These are phyloP conservation scores for Melitaea cinxia DNA, from an alignment of 1,140 invertebrate species.

Conservation along the genomic window DNA sequence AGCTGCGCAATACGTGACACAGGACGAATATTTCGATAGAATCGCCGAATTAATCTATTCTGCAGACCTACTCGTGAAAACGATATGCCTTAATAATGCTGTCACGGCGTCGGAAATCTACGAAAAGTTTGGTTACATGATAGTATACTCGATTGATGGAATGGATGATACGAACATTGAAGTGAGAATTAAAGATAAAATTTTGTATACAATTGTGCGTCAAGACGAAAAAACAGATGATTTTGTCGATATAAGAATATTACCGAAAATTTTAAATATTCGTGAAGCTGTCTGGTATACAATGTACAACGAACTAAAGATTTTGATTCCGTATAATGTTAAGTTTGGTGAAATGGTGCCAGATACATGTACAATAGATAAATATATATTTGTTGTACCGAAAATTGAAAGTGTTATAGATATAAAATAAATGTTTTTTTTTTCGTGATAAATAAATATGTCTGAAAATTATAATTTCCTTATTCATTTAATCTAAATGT, in stretches of 20 bases:
- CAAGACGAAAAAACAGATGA: conserved; percentile 2
- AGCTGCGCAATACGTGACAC: background rate
- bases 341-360: background rate
- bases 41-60: background rate
- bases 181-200: conserved; percentile 15
- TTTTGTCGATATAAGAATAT: conserved; percentile 15
- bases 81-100: background rate
- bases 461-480: too few species aligned
- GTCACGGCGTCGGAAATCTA: background rate
- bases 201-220: conserved; percentile 10
- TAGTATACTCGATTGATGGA: conserved; percentile 1
- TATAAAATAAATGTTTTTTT: background rate
- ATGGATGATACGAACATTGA: conserved; percentile 10
- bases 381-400: conserved; percentile 9
- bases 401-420: background rate
- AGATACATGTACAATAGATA: conserved; percentile 6
- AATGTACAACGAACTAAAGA: conserved; percentile 8
- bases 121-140: conserved; percentile 3
- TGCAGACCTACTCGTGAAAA: conserved; percentile 5
- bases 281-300: conserved; percentile 3
- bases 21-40: conserved; percentile 12
- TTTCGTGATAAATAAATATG: too few species aligned
- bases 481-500: too few species aligned
- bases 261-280: conserved; percentile 11
- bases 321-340: conserved; percentile 9